Percentiles rank a stretch among this genome's conserved stretches.
phyloP scores from a whole-genome alignment of 2,113 vertebrate genomes.

The Perccottus glenii region DNA sequence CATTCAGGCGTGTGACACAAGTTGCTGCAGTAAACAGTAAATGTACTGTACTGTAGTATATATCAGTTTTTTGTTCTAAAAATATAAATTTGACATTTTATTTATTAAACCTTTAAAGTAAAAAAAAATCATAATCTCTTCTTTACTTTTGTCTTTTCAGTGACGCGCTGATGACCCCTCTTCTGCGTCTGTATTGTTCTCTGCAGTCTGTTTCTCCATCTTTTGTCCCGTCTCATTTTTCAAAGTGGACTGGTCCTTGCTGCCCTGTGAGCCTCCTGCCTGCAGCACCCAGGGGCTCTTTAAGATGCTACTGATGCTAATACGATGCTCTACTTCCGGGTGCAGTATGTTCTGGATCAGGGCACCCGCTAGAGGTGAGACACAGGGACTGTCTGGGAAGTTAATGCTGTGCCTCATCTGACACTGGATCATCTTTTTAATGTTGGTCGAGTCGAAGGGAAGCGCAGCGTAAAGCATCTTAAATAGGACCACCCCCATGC shows the following conservation, averaged over 20 bases:
- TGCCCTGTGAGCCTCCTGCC: background rate
- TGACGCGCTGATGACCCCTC: background rate
- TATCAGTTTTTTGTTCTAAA: no score
- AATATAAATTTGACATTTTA: no score
- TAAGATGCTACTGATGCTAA: conserved; percentile 7
- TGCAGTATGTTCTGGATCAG: conserved; percentile 36
- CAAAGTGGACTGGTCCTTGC: background rate
- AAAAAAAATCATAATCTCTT: background rate
- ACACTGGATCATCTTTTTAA: background rate
- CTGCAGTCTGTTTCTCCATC: background rate
- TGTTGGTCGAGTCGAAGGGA: background rate
- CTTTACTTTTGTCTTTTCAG: background rate
- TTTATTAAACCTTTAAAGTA: no score
- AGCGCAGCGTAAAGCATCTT: conserved; percentile 21
- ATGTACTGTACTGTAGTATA: no score
- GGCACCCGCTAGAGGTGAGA: conserved; percentile 12
- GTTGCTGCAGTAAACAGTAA: no score
- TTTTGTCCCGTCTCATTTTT: background rate
- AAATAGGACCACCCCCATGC: conserved; percentile 40
- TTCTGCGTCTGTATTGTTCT: background rate
- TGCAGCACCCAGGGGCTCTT: conserved; percentile 8
- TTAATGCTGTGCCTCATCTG: background rate
- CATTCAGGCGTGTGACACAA: no score
- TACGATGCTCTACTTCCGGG: conserved; percentile 16
- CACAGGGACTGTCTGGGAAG: background rate